Evolutionary conservation across 2,797 vertebrate species (phyloP).

Genomic region (Poliocrania exsul): DNA sequence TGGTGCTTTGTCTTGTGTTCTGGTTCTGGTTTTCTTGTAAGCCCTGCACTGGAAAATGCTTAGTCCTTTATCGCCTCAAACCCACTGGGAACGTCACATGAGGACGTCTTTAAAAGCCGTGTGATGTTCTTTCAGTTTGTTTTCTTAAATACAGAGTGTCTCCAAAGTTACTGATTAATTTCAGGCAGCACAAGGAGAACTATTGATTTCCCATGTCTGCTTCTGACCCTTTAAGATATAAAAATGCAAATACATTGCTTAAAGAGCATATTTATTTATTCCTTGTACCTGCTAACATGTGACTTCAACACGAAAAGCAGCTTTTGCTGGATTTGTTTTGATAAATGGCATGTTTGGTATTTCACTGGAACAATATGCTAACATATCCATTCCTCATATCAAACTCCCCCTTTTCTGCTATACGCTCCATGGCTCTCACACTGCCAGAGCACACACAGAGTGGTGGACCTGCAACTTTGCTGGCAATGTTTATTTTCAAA

Average conservation of each 20-base stretch:
- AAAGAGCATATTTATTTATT: conserved; percentile 26
- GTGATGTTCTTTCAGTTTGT: conserved; percentile 64
- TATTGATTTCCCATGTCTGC: conserved; percentile 42
- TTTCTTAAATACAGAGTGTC: conserved; percentile 51
- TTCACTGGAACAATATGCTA: neutral
- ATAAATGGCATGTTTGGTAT: neutral
- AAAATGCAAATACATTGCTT: conserved; percentile 51
- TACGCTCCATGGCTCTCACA: conserved; percentile 7
- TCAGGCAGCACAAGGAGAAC: conserved; percentile 35
- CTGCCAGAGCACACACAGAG: conserved; percentile 38
- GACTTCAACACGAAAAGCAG: neutral
- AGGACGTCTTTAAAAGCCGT: conserved; percentile 65
- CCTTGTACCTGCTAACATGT: neutral
- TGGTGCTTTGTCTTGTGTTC: neutral
- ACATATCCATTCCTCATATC: neutral
- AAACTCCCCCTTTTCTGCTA: neutral
- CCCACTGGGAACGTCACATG: conserved; percentile 41
- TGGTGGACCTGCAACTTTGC: conserved; percentile 69
- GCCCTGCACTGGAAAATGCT: conserved; percentile 30
- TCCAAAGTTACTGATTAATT: conserved; percentile 75
- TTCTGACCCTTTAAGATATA: conserved; percentile 45
- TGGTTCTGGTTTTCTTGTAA: conserved; percentile 19
- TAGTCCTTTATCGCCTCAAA: conserved; percentile 52
- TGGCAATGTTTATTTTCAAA: conserved; percentile 79
- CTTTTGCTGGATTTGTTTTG: conserved; percentile 6